Conservation (phyloP, 2,888 invertebrate genomes). For the Tachina grossa region DNA sequence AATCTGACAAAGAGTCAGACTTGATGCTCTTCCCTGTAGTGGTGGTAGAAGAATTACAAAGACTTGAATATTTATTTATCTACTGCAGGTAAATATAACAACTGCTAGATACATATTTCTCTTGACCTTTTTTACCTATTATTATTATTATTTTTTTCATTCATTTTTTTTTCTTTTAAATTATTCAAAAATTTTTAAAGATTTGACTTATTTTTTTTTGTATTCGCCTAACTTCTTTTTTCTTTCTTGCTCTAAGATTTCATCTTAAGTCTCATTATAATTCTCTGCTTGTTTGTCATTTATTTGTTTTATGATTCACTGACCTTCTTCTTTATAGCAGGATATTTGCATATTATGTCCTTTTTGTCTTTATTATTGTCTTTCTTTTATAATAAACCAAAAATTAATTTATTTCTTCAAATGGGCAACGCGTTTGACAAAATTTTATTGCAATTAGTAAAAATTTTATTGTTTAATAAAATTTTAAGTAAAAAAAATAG, state of each 20-base stretch:
- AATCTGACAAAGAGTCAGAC: too few relatives aligned
- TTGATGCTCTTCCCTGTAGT: too few relatives aligned
- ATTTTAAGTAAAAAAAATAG: conserved; percentile 20
- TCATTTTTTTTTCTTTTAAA: too few relatives aligned
- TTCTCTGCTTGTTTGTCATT: conserved; percentile 22
- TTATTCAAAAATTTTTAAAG: too few relatives aligned
- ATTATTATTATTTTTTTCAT: too few relatives aligned
- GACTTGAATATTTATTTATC: too few relatives aligned
- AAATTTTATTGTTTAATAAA: conserved; percentile 43
- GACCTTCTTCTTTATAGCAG: conserved; percentile 5
- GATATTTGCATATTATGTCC: conserved; percentile 1
- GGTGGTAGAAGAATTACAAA: too few relatives aligned
- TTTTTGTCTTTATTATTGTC: not conserved
- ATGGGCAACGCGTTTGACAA: not conserved
- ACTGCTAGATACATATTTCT: too few relatives aligned
- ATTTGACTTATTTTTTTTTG: too few relatives aligned
- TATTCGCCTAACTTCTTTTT: not conserved
- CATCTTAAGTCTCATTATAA: conserved; percentile 37
- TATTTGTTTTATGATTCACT: conserved; percentile 54
- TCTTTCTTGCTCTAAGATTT: conserved; percentile 1
- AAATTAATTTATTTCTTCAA: conserved; percentile 13
- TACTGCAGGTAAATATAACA: too few relatives aligned
- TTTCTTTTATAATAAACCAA: conserved; percentile 1
- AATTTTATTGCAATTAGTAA: conserved; percentile 27
- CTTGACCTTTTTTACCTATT: too few relatives aligned